Evolutionary conservation across 2,113 vertebrate genomes (phyloP).

Genomic region (Gymnarchus niloticus): DNA sequence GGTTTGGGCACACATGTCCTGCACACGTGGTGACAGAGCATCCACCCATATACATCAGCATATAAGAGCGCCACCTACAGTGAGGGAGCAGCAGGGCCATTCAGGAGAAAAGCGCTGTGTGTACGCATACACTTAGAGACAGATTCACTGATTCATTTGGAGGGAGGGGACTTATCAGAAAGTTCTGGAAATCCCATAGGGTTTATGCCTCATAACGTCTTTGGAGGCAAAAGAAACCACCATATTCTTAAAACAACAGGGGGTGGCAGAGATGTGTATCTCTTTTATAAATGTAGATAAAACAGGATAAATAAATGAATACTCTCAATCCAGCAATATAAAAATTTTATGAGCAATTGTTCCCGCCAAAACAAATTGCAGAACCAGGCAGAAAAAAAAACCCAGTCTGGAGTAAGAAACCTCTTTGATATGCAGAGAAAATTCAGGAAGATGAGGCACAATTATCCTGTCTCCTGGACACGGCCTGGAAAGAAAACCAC

Average conservation of each 20-base stretch:
- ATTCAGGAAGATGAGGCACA: not conserved
- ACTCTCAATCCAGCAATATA: not conserved
- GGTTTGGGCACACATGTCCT: not conserved
- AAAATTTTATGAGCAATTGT: not conserved
- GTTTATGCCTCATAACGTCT: not conserved
- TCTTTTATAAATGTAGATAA: not conserved
- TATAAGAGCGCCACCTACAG: not conserved
- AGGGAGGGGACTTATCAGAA: not conserved
- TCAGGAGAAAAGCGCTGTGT: too few species aligned
- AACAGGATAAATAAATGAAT: not conserved
- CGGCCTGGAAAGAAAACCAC: not conserved
- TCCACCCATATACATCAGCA: not conserved
- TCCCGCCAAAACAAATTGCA: not conserved
- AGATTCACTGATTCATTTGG: too few species aligned
- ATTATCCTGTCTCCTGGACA: not conserved
- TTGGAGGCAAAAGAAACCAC: not conserved
- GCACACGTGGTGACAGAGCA: not conserved
- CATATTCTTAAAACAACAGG: not conserved
- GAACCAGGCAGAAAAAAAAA: too few species aligned
- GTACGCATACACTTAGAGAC: too few species aligned
- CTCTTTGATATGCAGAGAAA: not conserved
- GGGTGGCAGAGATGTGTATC: not conserved
- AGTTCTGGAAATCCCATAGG: not conserved
- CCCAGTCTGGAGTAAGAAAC: not conserved
- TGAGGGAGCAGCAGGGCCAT: not conserved